A percentile compares a stretch with the other conserved stretches of the same genome.
Conservation (phyloP, 2,113 vertebrate genomes). For the Oriolus oriolus region DNA sequence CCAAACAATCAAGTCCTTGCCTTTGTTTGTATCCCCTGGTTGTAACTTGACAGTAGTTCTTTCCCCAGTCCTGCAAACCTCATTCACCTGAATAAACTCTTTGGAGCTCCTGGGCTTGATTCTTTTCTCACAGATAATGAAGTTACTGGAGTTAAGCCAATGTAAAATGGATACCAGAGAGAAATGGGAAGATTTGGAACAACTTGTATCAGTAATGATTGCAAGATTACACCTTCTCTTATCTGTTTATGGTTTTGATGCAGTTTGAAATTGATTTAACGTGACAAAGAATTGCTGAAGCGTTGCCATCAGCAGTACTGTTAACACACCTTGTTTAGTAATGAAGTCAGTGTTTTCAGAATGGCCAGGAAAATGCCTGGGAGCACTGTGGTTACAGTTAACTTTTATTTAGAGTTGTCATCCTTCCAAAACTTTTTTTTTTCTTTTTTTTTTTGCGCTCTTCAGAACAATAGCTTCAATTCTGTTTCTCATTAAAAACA, state of each 20-base stretch:
- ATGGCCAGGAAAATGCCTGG: constrained; percentile 36
- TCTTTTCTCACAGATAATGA: neutral
- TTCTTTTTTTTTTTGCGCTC: neutral
- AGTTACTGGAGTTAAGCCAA: constrained; percentile 25
- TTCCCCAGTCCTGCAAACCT: neutral
- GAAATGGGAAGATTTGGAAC: neutral
- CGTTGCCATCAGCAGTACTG: neutral
- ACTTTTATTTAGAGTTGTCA: constrained; percentile 57
- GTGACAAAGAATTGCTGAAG: neutral
- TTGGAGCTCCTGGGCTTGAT: neutral
- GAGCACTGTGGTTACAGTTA: constrained; percentile 48
- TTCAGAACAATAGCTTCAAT: constrained; percentile 43
- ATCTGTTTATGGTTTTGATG: constrained; percentile 26
- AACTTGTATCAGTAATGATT: neutral
- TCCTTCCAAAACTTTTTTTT: neutral
- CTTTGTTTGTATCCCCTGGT: neutral
- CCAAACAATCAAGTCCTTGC: neutral
- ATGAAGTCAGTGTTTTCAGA: constrained; percentile 45
- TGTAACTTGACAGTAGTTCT: neutral
- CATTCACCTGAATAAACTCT: neutral
- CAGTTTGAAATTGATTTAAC: constrained; percentile 6
- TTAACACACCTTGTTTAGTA: constrained; percentile 50
- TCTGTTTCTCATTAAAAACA: constrained; percentile 51
- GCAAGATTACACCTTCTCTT: constrained; percentile 31
- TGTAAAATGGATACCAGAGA: neutral